These are phyloP conservation scores for Coronaproctus castanopsis DNA, from an alignment of 2,888 invertebrate species.

Conservation along the genomic window DNA sequence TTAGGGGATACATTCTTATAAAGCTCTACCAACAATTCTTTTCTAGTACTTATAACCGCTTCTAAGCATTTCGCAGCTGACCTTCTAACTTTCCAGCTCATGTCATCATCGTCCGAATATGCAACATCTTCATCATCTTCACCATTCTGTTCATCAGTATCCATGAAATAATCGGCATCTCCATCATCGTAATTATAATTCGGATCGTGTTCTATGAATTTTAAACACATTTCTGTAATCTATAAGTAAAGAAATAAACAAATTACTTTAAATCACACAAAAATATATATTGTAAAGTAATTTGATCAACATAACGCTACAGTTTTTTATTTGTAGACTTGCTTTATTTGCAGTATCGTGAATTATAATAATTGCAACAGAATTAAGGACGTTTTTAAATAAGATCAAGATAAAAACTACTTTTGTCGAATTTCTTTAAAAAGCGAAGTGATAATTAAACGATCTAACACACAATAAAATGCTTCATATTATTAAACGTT, in stretches of 20 bases:
- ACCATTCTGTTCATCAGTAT: constrained; percentile 39
- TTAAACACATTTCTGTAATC: constrained; percentile 70
- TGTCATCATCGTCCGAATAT: constrained; percentile 97
- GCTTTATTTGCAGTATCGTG: too few species aligned
- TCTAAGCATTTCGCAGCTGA: constrained; percentile 95
- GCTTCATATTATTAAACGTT: too few species aligned
- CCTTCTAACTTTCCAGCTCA: constrained; percentile 95
- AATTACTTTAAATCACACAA: neutral
- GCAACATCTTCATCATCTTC: constrained; percentile 74
- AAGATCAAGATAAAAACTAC: too few species aligned
- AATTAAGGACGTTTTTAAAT: too few species aligned
- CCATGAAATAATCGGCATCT: constrained; percentile 48
- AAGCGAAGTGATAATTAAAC: too few species aligned
- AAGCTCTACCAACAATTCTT: constrained; percentile 74
- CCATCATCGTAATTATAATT: constrained; percentile 97
- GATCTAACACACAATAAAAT: too few species aligned
- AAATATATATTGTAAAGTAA: neutral
- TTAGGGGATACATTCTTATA: constrained; percentile 76
- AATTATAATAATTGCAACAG: too few species aligned
- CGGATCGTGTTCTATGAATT: constrained; percentile 89
- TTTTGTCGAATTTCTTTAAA: too few species aligned
- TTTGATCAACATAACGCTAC: neutral
- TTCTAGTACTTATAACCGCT: constrained; percentile 77
- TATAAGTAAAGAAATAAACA: constrained; percentile 23
- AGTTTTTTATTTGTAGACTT: too few species aligned